phyloP scores from a whole-genome alignment of 2,888 invertebrate genomes.

The Dioctria linearis region DNA sequence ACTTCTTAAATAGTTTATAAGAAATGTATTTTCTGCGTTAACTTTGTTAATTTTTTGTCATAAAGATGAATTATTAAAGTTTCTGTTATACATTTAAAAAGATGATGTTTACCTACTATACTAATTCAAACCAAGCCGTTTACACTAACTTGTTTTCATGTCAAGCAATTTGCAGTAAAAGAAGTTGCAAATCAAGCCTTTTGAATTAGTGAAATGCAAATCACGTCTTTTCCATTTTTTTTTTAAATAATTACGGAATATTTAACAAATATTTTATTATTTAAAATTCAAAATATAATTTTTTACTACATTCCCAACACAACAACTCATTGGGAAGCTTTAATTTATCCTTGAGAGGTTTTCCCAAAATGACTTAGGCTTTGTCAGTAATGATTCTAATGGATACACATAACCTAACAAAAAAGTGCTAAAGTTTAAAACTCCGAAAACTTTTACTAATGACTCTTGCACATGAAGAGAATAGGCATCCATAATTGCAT shows the following conservation, averaged over 20 bases:
- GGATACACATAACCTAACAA: background rate
- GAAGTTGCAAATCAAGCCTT: background rate
- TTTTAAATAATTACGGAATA: background rate
- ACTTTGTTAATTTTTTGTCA: background rate
- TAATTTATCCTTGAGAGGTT: background rate
- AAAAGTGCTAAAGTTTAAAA: too few relatives aligned
- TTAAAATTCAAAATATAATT: background rate
- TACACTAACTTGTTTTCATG: too few relatives aligned
- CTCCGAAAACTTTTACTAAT: too few relatives aligned
- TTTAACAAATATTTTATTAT: background rate
- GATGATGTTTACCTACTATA: background rate
- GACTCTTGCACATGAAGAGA: too few relatives aligned
- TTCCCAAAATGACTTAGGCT: too few relatives aligned
- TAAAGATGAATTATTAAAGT: background rate
- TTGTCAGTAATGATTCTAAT: too few relatives aligned
- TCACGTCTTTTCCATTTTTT: background rate
- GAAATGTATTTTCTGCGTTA: background rate
- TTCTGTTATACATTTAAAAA: background rate
- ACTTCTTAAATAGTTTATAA: background rate
- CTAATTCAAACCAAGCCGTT: too few relatives aligned
- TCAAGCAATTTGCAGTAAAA: background rate
- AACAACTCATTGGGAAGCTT: background rate
- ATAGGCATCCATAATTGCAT: too few relatives aligned
- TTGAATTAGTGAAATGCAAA: background rate
- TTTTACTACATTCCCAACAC: background rate